Conservation (phyloP, 2,888 invertebrate species). For the Cheilosia impressa region DNA sequence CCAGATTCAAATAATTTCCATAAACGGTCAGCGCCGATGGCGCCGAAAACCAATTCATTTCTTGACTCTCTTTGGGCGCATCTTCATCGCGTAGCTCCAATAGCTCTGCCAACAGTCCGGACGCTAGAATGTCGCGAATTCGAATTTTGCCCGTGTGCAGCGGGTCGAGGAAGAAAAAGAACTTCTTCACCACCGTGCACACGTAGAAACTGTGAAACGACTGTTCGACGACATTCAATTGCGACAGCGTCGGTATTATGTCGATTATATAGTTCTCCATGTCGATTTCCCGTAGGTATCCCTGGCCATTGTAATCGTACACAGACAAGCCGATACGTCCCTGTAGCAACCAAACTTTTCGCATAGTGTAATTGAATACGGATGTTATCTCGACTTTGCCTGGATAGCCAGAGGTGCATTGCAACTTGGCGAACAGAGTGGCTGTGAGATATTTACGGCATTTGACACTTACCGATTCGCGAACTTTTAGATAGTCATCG, state of each 20-base stretch:
- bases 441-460: conserved; percentile 92
- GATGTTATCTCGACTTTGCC: conserved; percentile 95
- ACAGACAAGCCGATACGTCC: conserved; percentile 96
- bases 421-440: conserved; percentile 93
- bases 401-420: conserved; percentile 91
- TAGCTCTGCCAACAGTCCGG: conserved; percentile 92
- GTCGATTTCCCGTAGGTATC: conserved; percentile 94
- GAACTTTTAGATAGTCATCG: conserved; percentile 92
- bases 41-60: conserved; percentile 96
- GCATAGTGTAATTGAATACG: conserved; percentile 97
- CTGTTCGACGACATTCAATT: conserved; percentile 94
- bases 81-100: conserved; percentile 94
- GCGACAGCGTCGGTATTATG: conserved; percentile 95
- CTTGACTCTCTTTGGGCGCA: conserved; percentile 91
- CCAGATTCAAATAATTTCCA: conserved; percentile 96
- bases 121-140: conserved; percentile 94
- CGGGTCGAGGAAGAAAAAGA: conserved; percentile 97
- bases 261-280: conserved; percentile 97
- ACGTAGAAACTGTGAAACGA: conserved; percentile 98
- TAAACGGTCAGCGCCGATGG: conserved; percentile 95
- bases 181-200: conserved; percentile 97
- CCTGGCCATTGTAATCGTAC: conserved; percentile 96
- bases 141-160: conserved; percentile 93
- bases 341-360: conserved; percentile 97
- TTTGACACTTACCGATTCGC: conserved; percentile 89